These are phyloP conservation scores for Idaea dimidiata DNA, from an alignment of 2,888 invertebrate genomes.

Conservation along the genomic window DNA sequence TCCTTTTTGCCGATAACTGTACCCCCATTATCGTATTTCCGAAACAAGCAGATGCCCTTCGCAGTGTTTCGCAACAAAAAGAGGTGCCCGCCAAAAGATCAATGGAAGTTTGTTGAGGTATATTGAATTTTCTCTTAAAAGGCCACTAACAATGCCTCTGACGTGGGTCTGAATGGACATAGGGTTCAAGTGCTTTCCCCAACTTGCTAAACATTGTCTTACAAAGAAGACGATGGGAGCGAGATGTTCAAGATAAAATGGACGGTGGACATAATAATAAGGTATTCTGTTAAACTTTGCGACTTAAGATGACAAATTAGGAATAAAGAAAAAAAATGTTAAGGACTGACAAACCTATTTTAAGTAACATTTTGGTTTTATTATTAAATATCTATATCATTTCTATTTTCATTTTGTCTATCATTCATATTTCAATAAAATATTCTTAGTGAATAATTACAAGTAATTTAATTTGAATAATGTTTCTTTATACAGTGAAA, in stretches of 20 bases:
- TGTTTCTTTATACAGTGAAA: too few species aligned
- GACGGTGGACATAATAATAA: constrained; percentile 9
- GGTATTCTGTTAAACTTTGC: background rate
- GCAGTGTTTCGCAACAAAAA: constrained; percentile 40
- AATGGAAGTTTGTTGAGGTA: constrained; percentile 45
- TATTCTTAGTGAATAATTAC: too few species aligned
- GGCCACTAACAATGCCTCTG: constrained; percentile 55
- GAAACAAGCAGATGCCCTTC: constrained; percentile 26
- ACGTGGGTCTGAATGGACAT: constrained; percentile 44
- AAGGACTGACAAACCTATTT: background rate
- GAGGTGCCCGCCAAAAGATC: constrained; percentile 43
- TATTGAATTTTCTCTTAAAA: constrained; percentile 58
- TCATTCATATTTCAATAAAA: too few species aligned
- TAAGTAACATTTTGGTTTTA: too few species aligned
- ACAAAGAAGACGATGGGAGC: background rate
- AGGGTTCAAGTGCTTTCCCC: constrained; percentile 29
- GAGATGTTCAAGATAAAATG: background rate
- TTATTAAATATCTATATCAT: too few species aligned
- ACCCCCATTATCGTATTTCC: constrained; percentile 25
- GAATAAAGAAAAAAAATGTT: background rate
- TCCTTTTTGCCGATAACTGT: constrained; percentile 1
- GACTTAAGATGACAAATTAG: background rate
- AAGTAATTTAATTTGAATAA: too few species aligned
- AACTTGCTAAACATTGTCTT: constrained; percentile 15
- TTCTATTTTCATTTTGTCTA: too few species aligned